phyloP scores from a whole-genome alignment of 2,113 vertebrate genomes.

The Sardina pilchardus region DNA sequence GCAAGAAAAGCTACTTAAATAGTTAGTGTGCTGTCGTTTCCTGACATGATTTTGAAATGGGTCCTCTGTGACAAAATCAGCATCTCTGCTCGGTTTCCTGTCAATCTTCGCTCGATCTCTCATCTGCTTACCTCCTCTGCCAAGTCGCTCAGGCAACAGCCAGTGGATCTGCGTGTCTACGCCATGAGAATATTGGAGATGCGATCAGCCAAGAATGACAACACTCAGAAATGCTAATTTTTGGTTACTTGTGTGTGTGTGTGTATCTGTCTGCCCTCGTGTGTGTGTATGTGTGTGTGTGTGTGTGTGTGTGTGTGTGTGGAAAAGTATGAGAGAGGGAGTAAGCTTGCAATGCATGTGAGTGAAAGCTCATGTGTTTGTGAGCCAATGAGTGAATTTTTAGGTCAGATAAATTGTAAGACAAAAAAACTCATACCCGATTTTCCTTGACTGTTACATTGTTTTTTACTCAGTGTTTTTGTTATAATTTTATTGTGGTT shows the following conservation, averaged over 20 bases:
- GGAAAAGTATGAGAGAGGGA: conserved; percentile 23
- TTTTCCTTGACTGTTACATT: conserved; percentile 20
- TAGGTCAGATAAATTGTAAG: conserved; percentile 1
- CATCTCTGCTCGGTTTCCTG: conserved; percentile 1
- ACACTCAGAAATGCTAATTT: conserved; percentile 56
- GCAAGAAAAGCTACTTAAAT: background rate
- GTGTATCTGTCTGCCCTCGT: conserved; percentile 25
- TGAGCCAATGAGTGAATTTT: background rate
- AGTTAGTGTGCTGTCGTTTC: background rate
- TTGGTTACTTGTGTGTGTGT: conserved; percentile 32
- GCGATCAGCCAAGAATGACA: conserved; percentile 30
- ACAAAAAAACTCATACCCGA: conserved; percentile 2
- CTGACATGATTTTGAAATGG: background rate
- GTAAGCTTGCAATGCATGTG: background rate
- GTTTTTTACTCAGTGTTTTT: conserved; percentile 11
- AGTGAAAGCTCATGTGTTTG: background rate
- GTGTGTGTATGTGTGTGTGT: conserved; percentile 27
- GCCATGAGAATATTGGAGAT: conserved; percentile 51
- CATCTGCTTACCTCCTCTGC: background rate
- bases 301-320: conserved; percentile 23
- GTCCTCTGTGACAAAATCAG: conserved; percentile 10
- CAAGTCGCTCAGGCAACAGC: conserved; percentile 63
- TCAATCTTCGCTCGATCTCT: conserved; percentile 4
- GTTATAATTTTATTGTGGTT: background rate
- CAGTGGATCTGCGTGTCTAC: conserved; percentile 52